phyloP scores from a whole-genome alignment of 2,888 invertebrate species.

The Mythimna vitellina region DNA sequence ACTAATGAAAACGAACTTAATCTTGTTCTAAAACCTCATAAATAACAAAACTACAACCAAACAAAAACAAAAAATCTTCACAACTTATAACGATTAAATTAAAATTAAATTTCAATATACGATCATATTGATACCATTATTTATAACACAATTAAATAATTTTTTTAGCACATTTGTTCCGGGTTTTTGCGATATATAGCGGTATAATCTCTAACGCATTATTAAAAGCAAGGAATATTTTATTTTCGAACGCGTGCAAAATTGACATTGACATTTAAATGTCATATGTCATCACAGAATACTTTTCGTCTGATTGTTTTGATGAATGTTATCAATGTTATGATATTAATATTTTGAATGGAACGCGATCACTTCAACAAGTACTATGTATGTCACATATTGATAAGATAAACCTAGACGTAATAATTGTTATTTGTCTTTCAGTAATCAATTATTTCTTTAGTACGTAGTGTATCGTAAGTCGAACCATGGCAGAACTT shows the following conservation, averaged over 20 bases:
- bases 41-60: too few relatives aligned
- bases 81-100: too few relatives aligned
- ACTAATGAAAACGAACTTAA: too few relatives aligned
- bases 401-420: slow-evolving; percentile 41
- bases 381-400: neutral
- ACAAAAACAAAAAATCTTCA: too few relatives aligned
- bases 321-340: neutral
- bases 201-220: neutral
- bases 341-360: slow-evolving; percentile 5
- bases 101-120: too few relatives aligned
- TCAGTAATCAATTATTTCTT: neutral
- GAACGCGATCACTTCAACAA: neutral
- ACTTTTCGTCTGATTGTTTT: neutral
- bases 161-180: neutral
- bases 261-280: slow-evolving; percentile 5
- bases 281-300: neutral
- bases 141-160: too few relatives aligned
- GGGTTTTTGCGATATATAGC: neutral
- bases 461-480: slow-evolving; percentile 4
- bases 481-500: slow-evolving; percentile 65
- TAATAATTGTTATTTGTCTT: slow-evolving; percentile 14
- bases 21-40: too few relatives aligned
- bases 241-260: slow-evolving; percentile 1
- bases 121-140: too few relatives aligned
- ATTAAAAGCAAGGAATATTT: neutral